These are phyloP conservation scores for Trinorchestia longiramus DNA, from an alignment of 1,140 invertebrate genomes.

Conservation along the genomic window DNA sequence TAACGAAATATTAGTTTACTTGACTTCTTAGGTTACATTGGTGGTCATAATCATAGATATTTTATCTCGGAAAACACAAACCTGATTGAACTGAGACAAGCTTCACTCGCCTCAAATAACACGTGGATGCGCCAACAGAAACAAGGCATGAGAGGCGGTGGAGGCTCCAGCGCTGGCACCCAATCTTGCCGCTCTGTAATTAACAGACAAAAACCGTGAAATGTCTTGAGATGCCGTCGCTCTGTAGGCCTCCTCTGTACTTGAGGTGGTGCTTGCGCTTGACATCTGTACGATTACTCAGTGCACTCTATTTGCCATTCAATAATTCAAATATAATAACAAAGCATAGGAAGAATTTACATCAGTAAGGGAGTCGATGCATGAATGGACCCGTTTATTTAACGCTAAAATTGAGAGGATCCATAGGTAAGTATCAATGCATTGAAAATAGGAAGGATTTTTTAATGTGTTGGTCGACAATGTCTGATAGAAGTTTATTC, in stretches of 20 bases:
- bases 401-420: not conserved
- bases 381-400: not conserved
- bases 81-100: not conserved
- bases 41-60: not conserved
- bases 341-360: not conserved
- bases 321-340: not conserved
- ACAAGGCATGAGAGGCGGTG: not conserved
- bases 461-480: not conserved
- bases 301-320: not conserved
- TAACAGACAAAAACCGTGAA: conserved; percentile 15
- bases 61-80: not conserved
- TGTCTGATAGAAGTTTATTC: not conserved
- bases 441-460: not conserved
- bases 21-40: not conserved
- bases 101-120: not conserved
- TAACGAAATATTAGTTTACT: too few species aligned
- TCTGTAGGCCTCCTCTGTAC: not conserved
- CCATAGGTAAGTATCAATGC: not conserved
- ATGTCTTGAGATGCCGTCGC: not conserved
- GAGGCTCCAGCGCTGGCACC: not conserved
- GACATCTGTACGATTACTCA: not conserved
- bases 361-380: not conserved
- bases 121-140: not conserved
- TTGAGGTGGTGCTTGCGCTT: not conserved
- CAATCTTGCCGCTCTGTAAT: not conserved